Evolutionary conservation across 2,888 invertebrate species (phyloP), one percentile per base, ranked within the genome.

Genomic region (Cepaea hortensis): DNA sequence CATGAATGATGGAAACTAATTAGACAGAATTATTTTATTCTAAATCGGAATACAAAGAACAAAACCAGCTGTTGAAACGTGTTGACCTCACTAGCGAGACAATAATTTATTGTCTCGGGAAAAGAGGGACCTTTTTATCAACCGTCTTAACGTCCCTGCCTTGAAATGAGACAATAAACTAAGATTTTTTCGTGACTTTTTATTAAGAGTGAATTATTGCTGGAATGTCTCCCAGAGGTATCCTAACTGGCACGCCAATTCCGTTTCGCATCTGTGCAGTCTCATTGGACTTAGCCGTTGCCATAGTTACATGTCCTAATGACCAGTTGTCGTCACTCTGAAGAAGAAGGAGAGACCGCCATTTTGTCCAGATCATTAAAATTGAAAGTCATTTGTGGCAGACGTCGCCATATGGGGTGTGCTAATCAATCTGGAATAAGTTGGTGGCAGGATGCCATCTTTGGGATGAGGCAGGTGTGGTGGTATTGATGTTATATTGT

Each of bases 361-460:
- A 79, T 79, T 79, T 79, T 79, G 79, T 62, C 15, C 23, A 62
- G 79, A 79, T 79, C 79, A 79, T 79, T 79, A 79, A 79, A 79
- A 79, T 62, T 61, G 35, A 35, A 62, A 35, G 62, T 62, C 79
- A 79, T 79, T 62, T 62, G 62, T 9, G 18, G 15, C 62, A 35
- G 7, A 23, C 6, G 3, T 61, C 18, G n/a, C 55, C 55, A 50
- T 77, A n/a, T 55, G 55, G 23, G 79, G 79, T 23, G 0, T 9
- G 50, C 55, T 18, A 18, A 76, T 76, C 76, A 76, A 76, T 46
- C 46, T 73, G 55, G 11, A 35, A 35, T 35, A 35, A 35, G 35
- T 35, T 35, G 0, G 35, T 35, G 35, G 35, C 35, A 35, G 35
- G 35, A 35, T 35, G 35, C 35, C 35, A 35, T 35, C 35, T 35